Evolutionary conservation across 2,113 vertebrate species (phyloP).

Genomic region (Chaetorhynchus papuensis): DNA sequence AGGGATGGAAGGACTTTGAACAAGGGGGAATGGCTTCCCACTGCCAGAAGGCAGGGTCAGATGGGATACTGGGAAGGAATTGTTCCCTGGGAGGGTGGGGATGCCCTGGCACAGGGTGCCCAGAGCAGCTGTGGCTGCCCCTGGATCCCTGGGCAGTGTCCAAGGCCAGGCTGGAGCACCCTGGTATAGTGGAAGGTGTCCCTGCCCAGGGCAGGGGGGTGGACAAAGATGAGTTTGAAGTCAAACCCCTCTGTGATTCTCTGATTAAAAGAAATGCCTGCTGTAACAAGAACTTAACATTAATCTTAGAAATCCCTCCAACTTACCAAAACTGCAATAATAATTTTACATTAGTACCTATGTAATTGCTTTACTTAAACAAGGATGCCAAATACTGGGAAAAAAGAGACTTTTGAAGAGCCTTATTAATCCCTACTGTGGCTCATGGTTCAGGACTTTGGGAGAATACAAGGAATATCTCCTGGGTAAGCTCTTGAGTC

Average conservation of each 20-base stretch:
- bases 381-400: neutral
- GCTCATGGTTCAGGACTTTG: neutral
- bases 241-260: neutral
- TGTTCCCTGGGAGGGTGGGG: rapidly evolving
- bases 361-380: neutral
- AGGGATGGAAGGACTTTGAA: rapidly evolving
- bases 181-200: rapidly evolving
- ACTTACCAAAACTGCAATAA: neutral
- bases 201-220: neutral
- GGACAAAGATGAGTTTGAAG: neutral
- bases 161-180: neutral
- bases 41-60: neutral
- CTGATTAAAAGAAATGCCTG: neutral
- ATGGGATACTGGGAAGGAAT: neutral
- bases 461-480: neutral
- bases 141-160: neutral
- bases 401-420: neutral
- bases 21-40: neutral
- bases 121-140: neutral
- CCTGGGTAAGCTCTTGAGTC: neutral
- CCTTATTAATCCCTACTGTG: neutral
- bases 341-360: neutral
- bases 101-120: neutral
- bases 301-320: neutral
- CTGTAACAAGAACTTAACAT: neutral